Conservation (phyloP, 2,113 vertebrate genomes). For the Tichodroma muraria region DNA sequence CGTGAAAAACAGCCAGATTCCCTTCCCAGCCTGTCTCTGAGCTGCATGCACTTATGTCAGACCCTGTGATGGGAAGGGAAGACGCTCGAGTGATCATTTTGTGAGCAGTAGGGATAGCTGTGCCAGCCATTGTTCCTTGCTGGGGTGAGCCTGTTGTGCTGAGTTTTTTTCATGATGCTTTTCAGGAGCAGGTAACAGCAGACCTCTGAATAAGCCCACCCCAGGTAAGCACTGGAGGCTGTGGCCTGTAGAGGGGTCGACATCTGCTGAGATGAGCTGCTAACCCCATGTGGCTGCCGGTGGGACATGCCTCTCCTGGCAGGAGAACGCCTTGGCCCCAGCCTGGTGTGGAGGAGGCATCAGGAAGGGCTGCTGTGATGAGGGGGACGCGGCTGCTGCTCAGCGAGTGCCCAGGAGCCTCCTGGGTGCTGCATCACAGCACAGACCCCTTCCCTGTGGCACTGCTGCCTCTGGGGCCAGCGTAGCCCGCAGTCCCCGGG, state of each 20-base stretch:
- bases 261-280: background rate
- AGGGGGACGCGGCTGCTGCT: background rate
- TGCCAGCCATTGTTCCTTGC: constrained; percentile 21
- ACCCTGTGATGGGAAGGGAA: background rate
- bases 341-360: accelerated
- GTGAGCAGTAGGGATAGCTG: background rate
- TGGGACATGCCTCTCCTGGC: background rate
- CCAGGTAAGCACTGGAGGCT: background rate
- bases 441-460: background rate
- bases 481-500: accelerated
- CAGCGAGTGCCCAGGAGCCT: background rate
- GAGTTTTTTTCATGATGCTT: background rate
- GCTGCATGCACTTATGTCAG: background rate
- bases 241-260: no score
- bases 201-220: background rate
- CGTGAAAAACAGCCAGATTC: background rate
- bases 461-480: background rate
- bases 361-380: background rate
- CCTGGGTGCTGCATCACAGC: accelerated
- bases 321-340: background rate
- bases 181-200: background rate
- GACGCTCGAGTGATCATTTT: background rate
- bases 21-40: background rate
- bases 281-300: background rate
- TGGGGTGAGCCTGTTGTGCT: background rate